Base-by-base conservation (phyloP, 2,797 vertebrate genomes). In the Etheostoma nigrum region DNA sequence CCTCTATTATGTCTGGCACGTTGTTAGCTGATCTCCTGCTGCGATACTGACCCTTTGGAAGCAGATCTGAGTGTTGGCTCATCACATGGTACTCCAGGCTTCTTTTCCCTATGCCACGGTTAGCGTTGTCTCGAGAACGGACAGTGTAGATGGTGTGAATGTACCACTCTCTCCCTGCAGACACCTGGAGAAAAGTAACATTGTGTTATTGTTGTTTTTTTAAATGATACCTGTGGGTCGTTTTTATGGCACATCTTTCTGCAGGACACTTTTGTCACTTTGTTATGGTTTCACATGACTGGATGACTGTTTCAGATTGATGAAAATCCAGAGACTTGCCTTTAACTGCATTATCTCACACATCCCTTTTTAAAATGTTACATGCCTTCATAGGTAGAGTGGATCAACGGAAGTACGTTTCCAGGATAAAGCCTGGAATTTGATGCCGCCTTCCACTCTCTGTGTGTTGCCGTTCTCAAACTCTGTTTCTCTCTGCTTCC, bases 131-230 rank as follows among this genome's bases (percentile, higher is more conserved):
- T 62, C 88, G 93, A 7, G 93, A 96, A 16, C 84, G 86, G 48
- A 96, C 92, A 0, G 89, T 95, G 82, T 96, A 96, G 87, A 96
- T 95, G 60, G 93, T 88, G 81, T 96, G 95, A 80, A 95, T 95
- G 87, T 90, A 96, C 95, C 95, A 96, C 67, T 96, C 95, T 71
- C 88, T 83, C 19, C 95, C 96, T 47, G 94, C 80, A 42, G 95
- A 93, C 57, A 96, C 96, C 96, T 97, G 81, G 14, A 78, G 15
- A 45, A 5, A 1, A 86, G 33, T 4, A 72, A 60, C 14, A 58
- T 40, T 40, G 3, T 40, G 30, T 27, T 68, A 30, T 8, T 36
- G 15, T 14, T 30, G 5, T 40, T 40, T 2, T 40, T 40, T 40
- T 40, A 55, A 59, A 10, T 4, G 1, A 40, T 30, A 33, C 5